Conservation (phyloP, 2,888 invertebrate species). For the Cryptus viduatorius region DNA sequence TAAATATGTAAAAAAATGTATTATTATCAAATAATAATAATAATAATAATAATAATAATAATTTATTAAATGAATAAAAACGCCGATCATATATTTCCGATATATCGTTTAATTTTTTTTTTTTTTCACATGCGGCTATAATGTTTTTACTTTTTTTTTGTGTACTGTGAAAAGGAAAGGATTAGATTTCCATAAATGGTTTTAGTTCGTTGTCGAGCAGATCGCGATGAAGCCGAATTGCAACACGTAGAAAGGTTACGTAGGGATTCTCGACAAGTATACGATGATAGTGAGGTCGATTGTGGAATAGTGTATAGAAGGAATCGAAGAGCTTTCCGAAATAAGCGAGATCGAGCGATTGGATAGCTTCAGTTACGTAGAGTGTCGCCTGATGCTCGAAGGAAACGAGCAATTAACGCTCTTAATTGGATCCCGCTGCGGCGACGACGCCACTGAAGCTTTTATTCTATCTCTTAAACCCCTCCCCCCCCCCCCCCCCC, state of each 20-base stretch:
- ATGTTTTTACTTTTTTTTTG: no score
- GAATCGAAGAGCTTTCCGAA: not conserved
- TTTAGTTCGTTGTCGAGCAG: not conserved
- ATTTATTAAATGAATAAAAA: not conserved
- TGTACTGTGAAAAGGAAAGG: no score
- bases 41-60: not conserved
- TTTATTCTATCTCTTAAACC: conserved; percentile 29
- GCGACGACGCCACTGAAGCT: conserved; percentile 38
- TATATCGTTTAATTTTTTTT: no score
- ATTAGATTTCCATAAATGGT: not conserved
- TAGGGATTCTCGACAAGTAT: not conserved
- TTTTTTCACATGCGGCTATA: no score
- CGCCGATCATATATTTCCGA: not conserved
- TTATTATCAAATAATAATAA: not conserved
- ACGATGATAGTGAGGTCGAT: not conserved
- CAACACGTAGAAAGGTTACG: not conserved
- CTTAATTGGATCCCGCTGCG: conserved; percentile 68
- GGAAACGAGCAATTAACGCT: conserved; percentile 68
- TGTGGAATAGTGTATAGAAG: not conserved
- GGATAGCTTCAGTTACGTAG: not conserved
- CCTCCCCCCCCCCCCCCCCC: not conserved
- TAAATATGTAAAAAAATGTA: no score
- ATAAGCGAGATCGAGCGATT: conserved; percentile 19
- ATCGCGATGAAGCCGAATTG: not conserved
- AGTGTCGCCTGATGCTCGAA: conserved; percentile 33